Evolutionary conservation across 2,797 vertebrate genomes (phyloP), one percentile per base, ranked within the genome.

Genomic region (Percopsis omiscomaycus): DNA sequence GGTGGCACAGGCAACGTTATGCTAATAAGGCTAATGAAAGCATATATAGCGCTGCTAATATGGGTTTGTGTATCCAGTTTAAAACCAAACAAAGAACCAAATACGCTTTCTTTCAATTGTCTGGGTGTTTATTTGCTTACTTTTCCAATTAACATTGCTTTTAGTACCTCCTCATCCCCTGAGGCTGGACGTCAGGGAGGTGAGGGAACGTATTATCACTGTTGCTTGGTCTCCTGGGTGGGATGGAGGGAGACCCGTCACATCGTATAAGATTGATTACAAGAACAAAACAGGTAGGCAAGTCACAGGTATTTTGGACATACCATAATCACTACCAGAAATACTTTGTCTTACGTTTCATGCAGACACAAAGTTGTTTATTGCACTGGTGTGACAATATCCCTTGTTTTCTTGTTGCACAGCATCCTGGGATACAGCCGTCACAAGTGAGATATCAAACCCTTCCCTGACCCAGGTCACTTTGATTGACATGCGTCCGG

Each of bases 201-300:
- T 90, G 59, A 86, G 68, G 56, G 83, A 84, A 1, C 80, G 77
- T 54, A 75, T 76, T 0, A 1, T 88, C 50, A 83, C 79, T 4
- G 62, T 90, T n/a, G 30, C n/a, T 29, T 91, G 90, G 90, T 64
- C 37, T 32, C 74, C 55, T 1, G 77, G 32, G 37, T 89, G 84
- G 13, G 71, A 90, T 11, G 90, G 88, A 0, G 87, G 88, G 37
- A 71, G 62, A 1, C 81, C 87, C n/a, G 63, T 91, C 46, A 80
- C 67, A 3, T 47, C 49, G n/a, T 91, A 79, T 56, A 68, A 14
- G 29, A 16, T 89, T 1, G 78, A 89, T 12, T 16, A 85, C 0
- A 89, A 90, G 73, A 74, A 78, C 64, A 82, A 84, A 68, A 59
- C 74, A 3, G 70, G 90, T 88, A 66, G 66, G 37, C 12, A 44